Evolutionary conservation across 2,113 vertebrate genomes (phyloP), one percentile per base, ranked within the genome.

Genomic region (Cyanocitta stelleri): DNA sequence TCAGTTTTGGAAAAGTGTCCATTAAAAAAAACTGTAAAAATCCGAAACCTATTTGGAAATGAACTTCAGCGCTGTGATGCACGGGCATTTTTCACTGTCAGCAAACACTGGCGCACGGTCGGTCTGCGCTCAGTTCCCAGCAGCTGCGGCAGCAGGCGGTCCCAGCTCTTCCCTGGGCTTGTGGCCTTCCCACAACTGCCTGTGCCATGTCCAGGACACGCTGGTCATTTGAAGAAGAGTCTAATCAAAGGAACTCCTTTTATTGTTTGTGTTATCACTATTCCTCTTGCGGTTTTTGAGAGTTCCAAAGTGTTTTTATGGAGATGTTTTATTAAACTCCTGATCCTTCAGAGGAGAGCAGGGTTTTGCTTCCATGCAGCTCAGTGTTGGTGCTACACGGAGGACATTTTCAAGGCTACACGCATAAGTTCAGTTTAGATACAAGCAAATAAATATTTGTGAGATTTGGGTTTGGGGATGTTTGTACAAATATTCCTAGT

Each of bases 171-270:
- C 14, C 12, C 63, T 10, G 55, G 9, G 26, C 56, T 52, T 7
- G 12, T 24, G 74, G 73, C 77, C n/a, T 37, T 71, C 51, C 6
- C 68, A 23, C 20, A 66, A 5, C 64, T 26, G 15, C n/a, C 32
- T 8, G 20, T 32, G 56, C 54, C 29, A 0, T 2, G 11, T 3
- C 15, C 90, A 20, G 37, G 39, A 54, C 23, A 11, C 0, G 0
- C 27, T 49, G 33, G 10, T 24, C 39, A 3, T n/a, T 58, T 41
- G 8, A 35, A 35, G 8, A 54, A 23, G 13, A 48, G 17, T 48
- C 24, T 49, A n/a, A 15, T 26, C 29, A 5, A 33, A n/a, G 41
- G 3, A 85, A 35, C 30, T 23, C 11, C 7, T 10, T 21, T 11
- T 12, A 19, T 33, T 58, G 5, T 12, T 89, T 26, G 3, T 46